Evolutionary conservation across 1,140 invertebrate genomes (phyloP).

Genomic region (Drosophila ogumai): DNA sequence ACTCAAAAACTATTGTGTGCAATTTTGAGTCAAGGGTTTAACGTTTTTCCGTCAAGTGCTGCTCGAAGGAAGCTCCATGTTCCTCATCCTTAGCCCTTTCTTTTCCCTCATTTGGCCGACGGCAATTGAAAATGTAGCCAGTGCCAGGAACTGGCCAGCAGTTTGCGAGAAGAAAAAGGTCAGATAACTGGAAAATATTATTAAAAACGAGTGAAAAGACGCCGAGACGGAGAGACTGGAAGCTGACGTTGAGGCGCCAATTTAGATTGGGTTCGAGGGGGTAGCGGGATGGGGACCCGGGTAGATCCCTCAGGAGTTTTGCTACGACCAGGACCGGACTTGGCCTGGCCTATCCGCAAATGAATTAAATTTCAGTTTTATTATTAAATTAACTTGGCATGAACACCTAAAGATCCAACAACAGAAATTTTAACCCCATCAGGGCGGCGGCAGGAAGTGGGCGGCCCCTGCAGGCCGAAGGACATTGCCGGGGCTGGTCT

Average conservation of each 20-base stretch:
- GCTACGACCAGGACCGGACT: constrained; percentile 14
- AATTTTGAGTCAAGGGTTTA: not conserved
- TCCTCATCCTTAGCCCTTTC: constrained; percentile 7
- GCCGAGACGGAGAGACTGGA: constrained; percentile 24
- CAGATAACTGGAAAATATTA: constrained; percentile 83
- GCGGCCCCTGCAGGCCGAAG: constrained; percentile 14
- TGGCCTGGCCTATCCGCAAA: constrained; percentile 78
- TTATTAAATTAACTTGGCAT: constrained; percentile 85
- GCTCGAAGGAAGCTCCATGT: not conserved
- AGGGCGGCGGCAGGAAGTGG: constrained; percentile 1
- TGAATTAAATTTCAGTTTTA: constrained; percentile 84
- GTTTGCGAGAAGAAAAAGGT: constrained; percentile 72
- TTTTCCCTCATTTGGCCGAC: constrained; percentile 44
- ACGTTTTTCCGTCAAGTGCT: constrained; percentile 14
- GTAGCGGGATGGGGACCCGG: not conserved
- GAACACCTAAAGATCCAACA: constrained; percentile 83
- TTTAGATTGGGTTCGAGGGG: constrained; percentile 24
- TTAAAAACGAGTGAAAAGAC: constrained; percentile 76
- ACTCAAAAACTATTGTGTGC: too few species aligned
- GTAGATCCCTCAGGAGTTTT: constrained; percentile 71
- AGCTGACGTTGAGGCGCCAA: constrained; percentile 30
- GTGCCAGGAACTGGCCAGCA: constrained; percentile 44
- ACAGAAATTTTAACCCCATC: constrained; percentile 71
- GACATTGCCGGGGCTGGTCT: constrained; percentile 25
- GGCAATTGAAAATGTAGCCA: constrained; percentile 49